phyloP scores from a whole-genome alignment of 2,797 vertebrate species.

The Hippocampus kuda region DNA sequence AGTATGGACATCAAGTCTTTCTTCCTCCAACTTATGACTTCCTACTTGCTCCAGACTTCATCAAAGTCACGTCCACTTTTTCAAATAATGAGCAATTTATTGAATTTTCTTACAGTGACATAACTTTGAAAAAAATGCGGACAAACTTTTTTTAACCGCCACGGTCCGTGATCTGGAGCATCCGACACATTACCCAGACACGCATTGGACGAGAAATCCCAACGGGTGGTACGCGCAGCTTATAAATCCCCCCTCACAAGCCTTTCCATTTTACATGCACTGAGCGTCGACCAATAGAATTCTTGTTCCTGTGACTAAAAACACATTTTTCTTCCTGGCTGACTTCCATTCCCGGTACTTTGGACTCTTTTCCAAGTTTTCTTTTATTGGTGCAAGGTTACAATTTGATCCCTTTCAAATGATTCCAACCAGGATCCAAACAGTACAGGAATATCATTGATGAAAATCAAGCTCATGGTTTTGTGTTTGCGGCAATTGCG shows the following conservation, averaged over 20 bases:
- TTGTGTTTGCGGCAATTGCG: background rate
- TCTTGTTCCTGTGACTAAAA: slow-evolving; percentile 28
- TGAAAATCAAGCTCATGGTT: background rate
- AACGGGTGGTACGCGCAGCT: background rate
- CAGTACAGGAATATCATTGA: background rate
- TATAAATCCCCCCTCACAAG: slow-evolving; percentile 30
- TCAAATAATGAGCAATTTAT: background rate
- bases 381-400: background rate
- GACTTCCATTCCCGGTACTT: background rate
- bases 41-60: background rate
- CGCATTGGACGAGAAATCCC: slow-evolving; percentile 11
- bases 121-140: slow-evolving; percentile 4
- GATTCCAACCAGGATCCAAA: background rate
- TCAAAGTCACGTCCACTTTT: slow-evolving; percentile 9
- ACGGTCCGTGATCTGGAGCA: slow-evolving; percentile 5
- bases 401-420: background rate
- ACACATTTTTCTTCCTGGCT: slow-evolving; percentile 13
- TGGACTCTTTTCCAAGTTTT: slow-evolving; percentile 1
- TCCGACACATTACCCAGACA: slow-evolving; percentile 29
- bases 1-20: background rate
- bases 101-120: slow-evolving; percentile 11
- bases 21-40: slow-evolving; percentile 4
- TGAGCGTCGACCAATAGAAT: slow-evolving; percentile 23
- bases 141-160: slow-evolving; percentile 8
- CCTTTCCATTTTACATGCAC: slow-evolving; percentile 27